Evolutionary conservation across 37 sponge, comb jelly and placozoan genomes (phyloP).

Genomic region (Lycopodina hypogea): DNA sequence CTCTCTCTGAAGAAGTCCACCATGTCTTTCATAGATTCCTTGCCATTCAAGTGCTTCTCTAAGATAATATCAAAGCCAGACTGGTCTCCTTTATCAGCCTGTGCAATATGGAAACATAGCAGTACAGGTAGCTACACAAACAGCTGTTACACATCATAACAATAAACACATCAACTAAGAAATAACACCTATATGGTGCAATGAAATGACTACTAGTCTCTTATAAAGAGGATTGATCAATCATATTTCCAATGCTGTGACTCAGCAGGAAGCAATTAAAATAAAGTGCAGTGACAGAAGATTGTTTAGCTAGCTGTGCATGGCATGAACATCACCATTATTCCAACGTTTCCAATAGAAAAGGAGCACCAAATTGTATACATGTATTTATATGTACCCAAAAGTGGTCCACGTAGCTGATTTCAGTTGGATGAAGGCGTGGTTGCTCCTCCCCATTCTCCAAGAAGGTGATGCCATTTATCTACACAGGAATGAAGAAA

Average conservation of each 20-base stretch:
- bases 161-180: too few species aligned
- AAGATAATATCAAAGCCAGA: slow-evolving; percentile 70
- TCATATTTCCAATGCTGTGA: too few species aligned
- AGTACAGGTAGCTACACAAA: not conserved
- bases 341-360: too few species aligned
- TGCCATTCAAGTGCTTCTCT: slow-evolving; percentile 63
- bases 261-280: too few species aligned
- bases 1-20: slow-evolving; percentile 76
- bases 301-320: too few species aligned
- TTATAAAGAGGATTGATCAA: too few species aligned
- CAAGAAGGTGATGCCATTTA: slow-evolving; percentile 60
- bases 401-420: slow-evolving; percentile 71
- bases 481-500: not conserved
- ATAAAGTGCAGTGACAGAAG: too few species aligned
- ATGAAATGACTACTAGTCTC: too few species aligned
- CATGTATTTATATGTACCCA: slow-evolving; percentile 53
- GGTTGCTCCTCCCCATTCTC: slow-evolving; percentile 50
- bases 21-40: slow-evolving; percentile 72
- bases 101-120: not conserved
- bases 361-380: too few species aligned
- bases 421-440: slow-evolving; percentile 44
- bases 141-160: too few species aligned
- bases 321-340: too few species aligned
- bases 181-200: too few species aligned
- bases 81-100: slow-evolving; percentile 64